phyloP scores from a whole-genome alignment of 2,113 vertebrate species.

The Neodon shergylaensis region DNA sequence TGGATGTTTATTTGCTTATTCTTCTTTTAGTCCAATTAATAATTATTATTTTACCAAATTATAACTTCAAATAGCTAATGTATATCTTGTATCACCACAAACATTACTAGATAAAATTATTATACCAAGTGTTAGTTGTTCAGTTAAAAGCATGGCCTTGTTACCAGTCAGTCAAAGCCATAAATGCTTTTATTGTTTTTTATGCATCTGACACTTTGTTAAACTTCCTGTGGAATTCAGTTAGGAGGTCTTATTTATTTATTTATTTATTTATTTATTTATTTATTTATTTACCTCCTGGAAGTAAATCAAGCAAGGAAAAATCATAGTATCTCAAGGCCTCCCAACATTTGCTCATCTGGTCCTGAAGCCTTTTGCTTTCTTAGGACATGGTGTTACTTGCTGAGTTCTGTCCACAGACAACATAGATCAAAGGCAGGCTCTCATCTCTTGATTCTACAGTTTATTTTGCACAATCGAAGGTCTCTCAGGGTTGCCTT shows the following conservation, averaged over 20 bases:
- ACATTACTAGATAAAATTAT: not conserved
- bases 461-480: not conserved
- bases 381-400: not conserved
- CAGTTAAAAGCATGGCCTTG: not conserved
- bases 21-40: not conserved
- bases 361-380: not conserved
- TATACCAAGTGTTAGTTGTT: not conserved
- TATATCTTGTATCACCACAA: not conserved
- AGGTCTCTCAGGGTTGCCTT: not conserved
- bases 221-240: not conserved
- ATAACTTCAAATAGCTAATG: not conserved
- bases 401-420: not conserved
- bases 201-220: not conserved
- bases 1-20: not conserved
- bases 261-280: not conserved
- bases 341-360: not conserved
- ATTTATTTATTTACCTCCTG: not conserved
- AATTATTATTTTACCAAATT: constrained; percentile 21
- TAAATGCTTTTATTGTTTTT: not conserved
- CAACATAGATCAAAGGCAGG: not conserved
- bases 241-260: not conserved
- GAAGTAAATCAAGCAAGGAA: not conserved
- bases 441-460: not conserved
- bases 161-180: not conserved
- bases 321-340: not conserved